A percentile compares a stretch with the other conserved stretches of the same genome.
Conservation (phyloP, 2,797 vertebrate species). For the Notoglanidium macrostoma region DNA sequence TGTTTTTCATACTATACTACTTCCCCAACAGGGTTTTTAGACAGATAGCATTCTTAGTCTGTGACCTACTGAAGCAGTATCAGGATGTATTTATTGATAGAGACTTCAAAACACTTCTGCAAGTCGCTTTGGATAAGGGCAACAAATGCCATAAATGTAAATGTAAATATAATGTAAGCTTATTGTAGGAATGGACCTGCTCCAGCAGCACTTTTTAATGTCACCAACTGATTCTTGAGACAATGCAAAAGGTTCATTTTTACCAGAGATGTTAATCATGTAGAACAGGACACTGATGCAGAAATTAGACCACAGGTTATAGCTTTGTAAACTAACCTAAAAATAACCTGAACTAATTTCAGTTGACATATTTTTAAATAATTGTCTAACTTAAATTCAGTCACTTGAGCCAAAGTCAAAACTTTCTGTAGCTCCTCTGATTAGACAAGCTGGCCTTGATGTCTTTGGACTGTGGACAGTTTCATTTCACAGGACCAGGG, state of each 20-base stretch:
- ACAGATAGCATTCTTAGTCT: not conserved
- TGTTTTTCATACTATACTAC: not conserved
- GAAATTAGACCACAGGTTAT: not conserved
- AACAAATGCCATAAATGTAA: slow-evolving; percentile 2
- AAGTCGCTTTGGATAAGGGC: not conserved
- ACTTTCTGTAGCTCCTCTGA: not conserved
- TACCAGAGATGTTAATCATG: not conserved
- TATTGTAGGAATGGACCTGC: not conserved
- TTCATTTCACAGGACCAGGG: not conserved
- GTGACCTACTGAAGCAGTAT: not conserved
- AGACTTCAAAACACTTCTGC: not conserved
- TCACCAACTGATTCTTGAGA: not conserved
- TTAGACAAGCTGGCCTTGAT: not conserved
- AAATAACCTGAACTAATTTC: not conserved
- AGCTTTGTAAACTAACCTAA: too few relatives aligned
- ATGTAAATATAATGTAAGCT: not conserved
- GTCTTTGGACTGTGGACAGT: not conserved
- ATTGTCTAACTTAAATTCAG: not conserved
- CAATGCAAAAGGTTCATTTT: not conserved
- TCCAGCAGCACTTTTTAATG: not conserved
- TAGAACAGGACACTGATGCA: not conserved
- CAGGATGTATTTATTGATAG: not conserved
- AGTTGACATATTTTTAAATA: not conserved
- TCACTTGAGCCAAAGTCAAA: not conserved
- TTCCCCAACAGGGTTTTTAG: not conserved